phyloP scores from a whole-genome alignment of 2,888 invertebrate species.

The Diarsia brunnea region DNA sequence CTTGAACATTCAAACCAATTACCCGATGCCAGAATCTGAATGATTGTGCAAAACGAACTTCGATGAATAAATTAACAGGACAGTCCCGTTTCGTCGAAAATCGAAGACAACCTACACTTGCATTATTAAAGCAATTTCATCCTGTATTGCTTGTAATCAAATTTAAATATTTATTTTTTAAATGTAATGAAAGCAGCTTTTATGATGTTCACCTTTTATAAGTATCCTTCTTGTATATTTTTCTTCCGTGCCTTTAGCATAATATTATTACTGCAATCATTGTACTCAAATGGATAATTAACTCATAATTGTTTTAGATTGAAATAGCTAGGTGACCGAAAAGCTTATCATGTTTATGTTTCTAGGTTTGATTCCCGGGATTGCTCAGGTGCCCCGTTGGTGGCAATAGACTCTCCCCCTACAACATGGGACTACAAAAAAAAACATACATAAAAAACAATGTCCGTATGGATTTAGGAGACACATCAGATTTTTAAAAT shows the following conservation, averaged over 20 bases:
- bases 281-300: too few species aligned
- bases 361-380: too few species aligned
- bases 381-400: too few species aligned
- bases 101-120: slow-evolving; percentile 28
- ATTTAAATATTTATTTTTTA: slow-evolving; percentile 46
- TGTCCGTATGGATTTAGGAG: too few species aligned
- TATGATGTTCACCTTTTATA: neutral
- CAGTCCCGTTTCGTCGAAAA: neutral
- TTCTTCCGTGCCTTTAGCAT: too few species aligned
- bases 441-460: too few species aligned
- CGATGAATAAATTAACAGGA: slow-evolving; percentile 34
- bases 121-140: slow-evolving; percentile 37
- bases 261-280: too few species aligned
- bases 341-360: neutral
- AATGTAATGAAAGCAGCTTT: neutral
- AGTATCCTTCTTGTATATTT: too few species aligned
- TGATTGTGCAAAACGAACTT: too few species aligned
- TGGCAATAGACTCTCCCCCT: too few species aligned
- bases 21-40: neutral
- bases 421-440: too few species aligned
- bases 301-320: neutral
- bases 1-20: slow-evolving; percentile 29
- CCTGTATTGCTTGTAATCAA: slow-evolving; percentile 24
- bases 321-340: neutral
- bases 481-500: too few species aligned